These are phyloP conservation scores for Scelioninae gen. 1 DNA, from an alignment of 2,888 invertebrate species.

Conservation along the genomic window DNA sequence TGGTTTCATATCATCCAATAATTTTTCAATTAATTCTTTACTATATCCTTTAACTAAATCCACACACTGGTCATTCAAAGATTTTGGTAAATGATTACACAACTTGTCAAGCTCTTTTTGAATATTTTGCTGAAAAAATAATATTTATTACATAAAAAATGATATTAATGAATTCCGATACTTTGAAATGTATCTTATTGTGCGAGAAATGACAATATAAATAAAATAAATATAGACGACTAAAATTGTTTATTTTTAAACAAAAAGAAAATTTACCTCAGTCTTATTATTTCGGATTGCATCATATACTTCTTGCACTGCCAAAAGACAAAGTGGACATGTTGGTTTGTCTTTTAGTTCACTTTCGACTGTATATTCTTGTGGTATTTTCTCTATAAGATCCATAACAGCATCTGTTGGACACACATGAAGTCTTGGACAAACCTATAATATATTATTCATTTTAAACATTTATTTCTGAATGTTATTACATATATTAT, in stretches of 20 bases:
- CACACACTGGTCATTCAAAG: slow-evolving; percentile 88
- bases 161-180: too few relatives aligned
- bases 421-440: slow-evolving; percentile 90
- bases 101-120: slow-evolving; percentile 88
- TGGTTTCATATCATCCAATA: slow-evolving; percentile 90
- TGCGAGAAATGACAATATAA: not conserved
- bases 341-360: slow-evolving; percentile 85
- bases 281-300: slow-evolving; percentile 90
- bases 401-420: slow-evolving; percentile 85
- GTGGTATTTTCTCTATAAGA: slow-evolving; percentile 77
- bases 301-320: slow-evolving; percentile 90
- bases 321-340: slow-evolving; percentile 92
- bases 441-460: slow-evolving; percentile 85
- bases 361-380: slow-evolving; percentile 85
- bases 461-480: slow-evolving; percentile 33
- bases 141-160: too few relatives aligned
- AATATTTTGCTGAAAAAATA: slow-evolving; percentile 87
- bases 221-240: not conserved
- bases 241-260: too few relatives aligned
- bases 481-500: not conserved
- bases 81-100: slow-evolving; percentile 88
- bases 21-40: slow-evolving; percentile 90
- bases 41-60: slow-evolving; percentile 92
- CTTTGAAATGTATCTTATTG: not conserved
- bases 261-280: too few relatives aligned